Conservation (phyloP, 1,140 invertebrate genomes). For the Atta colombica region DNA sequence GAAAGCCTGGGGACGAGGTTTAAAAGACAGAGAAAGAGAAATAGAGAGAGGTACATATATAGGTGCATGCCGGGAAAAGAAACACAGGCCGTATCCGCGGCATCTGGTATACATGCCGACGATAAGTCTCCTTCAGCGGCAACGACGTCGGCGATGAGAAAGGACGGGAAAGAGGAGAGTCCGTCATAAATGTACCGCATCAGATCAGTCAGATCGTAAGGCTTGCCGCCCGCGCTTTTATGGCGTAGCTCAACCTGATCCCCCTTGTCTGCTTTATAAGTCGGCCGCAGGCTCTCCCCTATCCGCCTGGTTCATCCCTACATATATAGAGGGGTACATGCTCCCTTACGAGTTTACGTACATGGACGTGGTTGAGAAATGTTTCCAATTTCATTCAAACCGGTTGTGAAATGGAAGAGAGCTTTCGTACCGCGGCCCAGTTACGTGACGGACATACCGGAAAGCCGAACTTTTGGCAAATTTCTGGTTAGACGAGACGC, state of each 20-base stretch:
- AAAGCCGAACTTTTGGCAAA: slow-evolving; percentile 77
- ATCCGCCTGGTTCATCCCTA: not conserved
- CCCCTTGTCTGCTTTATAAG: slow-evolving; percentile 68
- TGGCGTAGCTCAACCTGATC: slow-evolving; percentile 48
- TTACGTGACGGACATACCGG: slow-evolving; percentile 84
- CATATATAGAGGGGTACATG: not conserved
- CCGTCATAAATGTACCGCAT: slow-evolving; percentile 67
- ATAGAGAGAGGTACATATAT: not conserved
- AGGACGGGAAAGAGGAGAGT: slow-evolving; percentile 21
- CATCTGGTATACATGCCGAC: slow-evolving; percentile 61
- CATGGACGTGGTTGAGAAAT: slow-evolving; percentile 78
- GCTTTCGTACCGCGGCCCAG: slow-evolving; percentile 69
- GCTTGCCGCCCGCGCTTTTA: slow-evolving; percentile 65
- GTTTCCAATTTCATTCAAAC: slow-evolving; percentile 85
- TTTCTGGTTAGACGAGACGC: slow-evolving; percentile 69
- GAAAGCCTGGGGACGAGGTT: slow-evolving; percentile 35
- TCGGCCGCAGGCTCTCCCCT: slow-evolving; percentile 43
- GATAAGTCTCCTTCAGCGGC: slow-evolving; percentile 59
- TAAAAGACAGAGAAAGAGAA: slow-evolving; percentile 14
- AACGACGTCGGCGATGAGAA: slow-evolving; percentile 51
- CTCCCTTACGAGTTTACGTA: slow-evolving; percentile 20
- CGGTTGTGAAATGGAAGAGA: slow-evolving; percentile 77
- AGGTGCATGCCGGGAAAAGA: slow-evolving; percentile 66
- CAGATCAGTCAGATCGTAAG: slow-evolving; percentile 71
- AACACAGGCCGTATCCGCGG: slow-evolving; percentile 61